These are phyloP conservation scores for Daboia siamensis DNA, from an alignment of 2,113 vertebrate species.

Conservation along the genomic window DNA sequence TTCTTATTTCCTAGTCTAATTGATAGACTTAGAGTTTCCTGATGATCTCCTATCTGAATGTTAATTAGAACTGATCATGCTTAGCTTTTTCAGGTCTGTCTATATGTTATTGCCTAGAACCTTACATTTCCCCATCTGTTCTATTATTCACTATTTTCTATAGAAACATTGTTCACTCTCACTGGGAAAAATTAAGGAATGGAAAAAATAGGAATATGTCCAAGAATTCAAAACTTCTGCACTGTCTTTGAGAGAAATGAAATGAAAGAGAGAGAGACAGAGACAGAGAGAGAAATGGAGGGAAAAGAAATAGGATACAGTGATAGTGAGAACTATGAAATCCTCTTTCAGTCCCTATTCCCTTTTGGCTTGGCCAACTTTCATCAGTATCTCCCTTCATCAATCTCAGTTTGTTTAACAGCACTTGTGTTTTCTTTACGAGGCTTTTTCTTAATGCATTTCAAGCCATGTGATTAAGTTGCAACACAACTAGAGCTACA, in stretches of 20 bases:
- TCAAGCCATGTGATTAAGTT: not conserved
- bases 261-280: not conserved
- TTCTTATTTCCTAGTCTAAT: not conserved
- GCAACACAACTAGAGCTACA: not conserved
- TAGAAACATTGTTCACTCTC: not conserved
- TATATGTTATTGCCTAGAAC: not conserved
- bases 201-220: not conserved
- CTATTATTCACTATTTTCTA: not conserved
- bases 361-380: not conserved
- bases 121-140: not conserved
- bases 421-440: not conserved
- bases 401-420: not conserved
- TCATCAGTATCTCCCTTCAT: not conserved
- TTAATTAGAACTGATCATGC: not conserved
- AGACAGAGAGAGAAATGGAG: not conserved
- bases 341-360: not conserved
- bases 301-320: not conserved
- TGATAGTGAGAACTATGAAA: not conserved
- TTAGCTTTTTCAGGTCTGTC: not conserved
- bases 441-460: not conserved
- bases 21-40: not conserved
- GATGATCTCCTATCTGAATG: not conserved
- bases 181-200: not conserved
- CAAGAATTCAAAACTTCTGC: not conserved
- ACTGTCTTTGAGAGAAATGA: not conserved